Conservation (phyloP, 2,113 vertebrate species). For the Gadus macrocephalus region DNA sequence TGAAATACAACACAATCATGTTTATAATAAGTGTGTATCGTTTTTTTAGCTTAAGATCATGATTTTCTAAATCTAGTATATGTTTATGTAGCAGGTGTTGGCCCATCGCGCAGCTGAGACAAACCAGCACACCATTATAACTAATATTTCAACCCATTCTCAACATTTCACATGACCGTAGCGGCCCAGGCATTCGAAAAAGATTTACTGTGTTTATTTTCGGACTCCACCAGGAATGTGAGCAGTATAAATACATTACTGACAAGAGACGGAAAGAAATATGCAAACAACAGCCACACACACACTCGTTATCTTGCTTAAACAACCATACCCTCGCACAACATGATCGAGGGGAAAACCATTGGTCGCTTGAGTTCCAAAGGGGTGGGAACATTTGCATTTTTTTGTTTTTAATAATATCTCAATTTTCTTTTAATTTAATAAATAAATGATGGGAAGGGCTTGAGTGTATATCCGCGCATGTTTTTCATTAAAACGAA, state of each 20-base stretch:
- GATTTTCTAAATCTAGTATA: no score
- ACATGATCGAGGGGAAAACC: background rate
- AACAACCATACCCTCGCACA: conserved; percentile 5
- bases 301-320: conserved; percentile 3
- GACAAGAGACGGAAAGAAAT: conserved; percentile 48
- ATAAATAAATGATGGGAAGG: no score
- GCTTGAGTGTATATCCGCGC: no score
- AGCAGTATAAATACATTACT: conserved; percentile 65
- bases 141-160: conserved; percentile 55
- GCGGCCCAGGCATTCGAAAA: conserved; percentile 44
- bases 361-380: no score
- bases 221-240: conserved; percentile 62
- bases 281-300: conserved; percentile 21
- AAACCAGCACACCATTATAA: conserved; percentile 42
- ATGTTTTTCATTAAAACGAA: no score
- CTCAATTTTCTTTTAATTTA: no score
- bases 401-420: no score
- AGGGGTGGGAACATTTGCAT: no score
- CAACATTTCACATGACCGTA: conserved; percentile 51
- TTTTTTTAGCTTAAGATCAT: no score
- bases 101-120: conserved; percentile 33
- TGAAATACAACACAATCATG: no score
- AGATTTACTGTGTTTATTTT: conserved; percentile 72
- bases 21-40: no score
- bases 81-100: conserved; percentile 47